A percentile compares a stretch with the other conserved stretches of the same genome.
Evolutionary conservation across 2,113 vertebrate species (phyloP).

Genomic region (Leptocoma aspasia): DNA sequence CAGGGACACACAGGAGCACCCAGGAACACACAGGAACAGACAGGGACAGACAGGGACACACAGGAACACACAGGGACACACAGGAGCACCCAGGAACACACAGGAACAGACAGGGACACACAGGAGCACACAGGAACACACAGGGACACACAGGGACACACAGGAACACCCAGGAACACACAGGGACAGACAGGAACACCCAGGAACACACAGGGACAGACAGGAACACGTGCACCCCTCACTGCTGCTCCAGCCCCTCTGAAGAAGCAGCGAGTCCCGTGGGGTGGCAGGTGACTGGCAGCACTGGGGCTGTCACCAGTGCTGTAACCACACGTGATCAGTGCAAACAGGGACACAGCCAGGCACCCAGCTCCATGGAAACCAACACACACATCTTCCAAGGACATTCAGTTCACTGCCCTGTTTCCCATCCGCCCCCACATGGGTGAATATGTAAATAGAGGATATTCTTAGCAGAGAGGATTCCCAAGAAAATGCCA

Average conservation of each 20-base stretch:
- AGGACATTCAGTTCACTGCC: constrained; percentile 61
- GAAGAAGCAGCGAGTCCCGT: accelerated
- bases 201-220: no score
- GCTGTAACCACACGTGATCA: not conserved
- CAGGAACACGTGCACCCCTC: accelerated
- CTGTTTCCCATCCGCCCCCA: constrained; percentile 15
- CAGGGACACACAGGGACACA: accelerated
- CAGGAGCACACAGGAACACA: no score
- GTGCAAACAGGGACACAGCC: not conserved
- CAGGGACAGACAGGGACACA: no score
- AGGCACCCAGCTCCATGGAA: constrained; percentile 1
- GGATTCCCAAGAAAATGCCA: constrained; percentile 64
- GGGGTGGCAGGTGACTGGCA: not conserved
- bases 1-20: accelerated
- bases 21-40: no score
- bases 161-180: no score
- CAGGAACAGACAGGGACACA: accelerated
- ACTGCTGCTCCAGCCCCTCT: not conserved
- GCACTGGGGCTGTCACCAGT: not conserved
- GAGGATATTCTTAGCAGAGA: constrained; percentile 64
- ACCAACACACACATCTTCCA: constrained; percentile 24
- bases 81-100: not conserved
- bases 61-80: no score
- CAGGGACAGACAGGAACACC: no score
- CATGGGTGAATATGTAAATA: constrained; percentile 21